phyloP scores from a whole-genome alignment of 2,888 invertebrate genomes.

The Acronicta aceris region DNA sequence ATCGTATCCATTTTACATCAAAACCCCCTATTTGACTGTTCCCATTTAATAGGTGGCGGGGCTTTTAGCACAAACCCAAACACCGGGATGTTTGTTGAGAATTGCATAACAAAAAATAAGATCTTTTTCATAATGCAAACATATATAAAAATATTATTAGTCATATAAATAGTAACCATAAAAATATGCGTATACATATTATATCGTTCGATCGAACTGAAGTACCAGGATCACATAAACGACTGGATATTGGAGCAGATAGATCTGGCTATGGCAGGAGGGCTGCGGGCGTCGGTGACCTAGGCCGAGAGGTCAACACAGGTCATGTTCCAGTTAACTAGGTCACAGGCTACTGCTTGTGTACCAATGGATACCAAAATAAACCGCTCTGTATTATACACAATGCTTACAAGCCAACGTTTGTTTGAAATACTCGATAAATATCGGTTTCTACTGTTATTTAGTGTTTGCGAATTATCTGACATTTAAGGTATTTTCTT shows the following conservation, averaged over 20 bases:
- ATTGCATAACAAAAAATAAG: no score
- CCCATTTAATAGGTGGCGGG: no score
- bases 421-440: constrained; percentile 27
- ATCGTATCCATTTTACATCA: no score
- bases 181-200: constrained; percentile 26
- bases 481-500: constrained; percentile 7
- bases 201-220: constrained; percentile 28
- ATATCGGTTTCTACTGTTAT: constrained; percentile 15
- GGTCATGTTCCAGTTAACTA: constrained; percentile 78
- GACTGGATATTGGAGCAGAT: constrained; percentile 59
- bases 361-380: constrained; percentile 74
- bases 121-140: no score
- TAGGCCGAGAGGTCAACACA: constrained; percentile 81
- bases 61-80: no score
- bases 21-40: no score
- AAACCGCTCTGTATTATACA: constrained; percentile 68
- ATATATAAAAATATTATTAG: no score
- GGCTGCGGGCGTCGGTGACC: constrained; percentile 67
- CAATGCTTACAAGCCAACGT: constrained; percentile 30
- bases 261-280: constrained; percentile 55
- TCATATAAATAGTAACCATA: neutral
- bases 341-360: constrained; percentile 81
- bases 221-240: constrained; percentile 60
- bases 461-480: constrained; percentile 6
- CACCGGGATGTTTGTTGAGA: no score